phyloP scores from a whole-genome alignment of 2,888 invertebrate species.

The Campaea margaritaria region DNA sequence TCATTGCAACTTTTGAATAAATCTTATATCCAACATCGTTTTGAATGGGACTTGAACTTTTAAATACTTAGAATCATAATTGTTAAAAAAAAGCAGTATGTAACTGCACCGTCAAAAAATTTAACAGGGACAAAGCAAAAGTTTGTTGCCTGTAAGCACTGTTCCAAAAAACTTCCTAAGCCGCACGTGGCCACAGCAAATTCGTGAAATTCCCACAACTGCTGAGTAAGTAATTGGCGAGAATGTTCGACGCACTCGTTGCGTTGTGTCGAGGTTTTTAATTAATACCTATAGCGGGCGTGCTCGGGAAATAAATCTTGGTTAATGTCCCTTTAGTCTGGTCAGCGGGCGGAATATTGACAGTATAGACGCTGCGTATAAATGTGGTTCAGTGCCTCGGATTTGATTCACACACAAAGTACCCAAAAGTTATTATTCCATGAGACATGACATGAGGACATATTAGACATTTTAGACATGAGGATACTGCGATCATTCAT shows the following conservation, averaged over 20 bases:
- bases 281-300: conserved; percentile 72
- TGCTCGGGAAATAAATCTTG: conserved; percentile 78
- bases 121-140: background rate
- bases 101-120: background rate
- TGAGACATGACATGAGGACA: too few species aligned
- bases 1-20: too few species aligned
- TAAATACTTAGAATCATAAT: too few species aligned
- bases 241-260: conserved; percentile 61
- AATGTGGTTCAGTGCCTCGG: background rate
- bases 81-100: too few species aligned
- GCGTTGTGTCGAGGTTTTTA: conserved; percentile 75
- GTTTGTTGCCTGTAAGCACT: background rate
- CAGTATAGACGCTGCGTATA: conserved; percentile 15
- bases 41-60: too few species aligned
- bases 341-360: conserved; percentile 48
- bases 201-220: conserved; percentile 35
- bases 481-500: too few species aligned
- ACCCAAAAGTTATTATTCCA: too few species aligned
- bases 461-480: too few species aligned
- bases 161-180: conserved; percentile 1
- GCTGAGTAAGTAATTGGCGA: conserved; percentile 59
- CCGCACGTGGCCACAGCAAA: conserved; percentile 5
- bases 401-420: background rate
- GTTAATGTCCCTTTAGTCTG: conserved; percentile 82
- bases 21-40: too few species aligned